Evolutionary conservation across 1,140 invertebrate genomes (phyloP).

Genomic region (Nixonia krombeini): DNA sequence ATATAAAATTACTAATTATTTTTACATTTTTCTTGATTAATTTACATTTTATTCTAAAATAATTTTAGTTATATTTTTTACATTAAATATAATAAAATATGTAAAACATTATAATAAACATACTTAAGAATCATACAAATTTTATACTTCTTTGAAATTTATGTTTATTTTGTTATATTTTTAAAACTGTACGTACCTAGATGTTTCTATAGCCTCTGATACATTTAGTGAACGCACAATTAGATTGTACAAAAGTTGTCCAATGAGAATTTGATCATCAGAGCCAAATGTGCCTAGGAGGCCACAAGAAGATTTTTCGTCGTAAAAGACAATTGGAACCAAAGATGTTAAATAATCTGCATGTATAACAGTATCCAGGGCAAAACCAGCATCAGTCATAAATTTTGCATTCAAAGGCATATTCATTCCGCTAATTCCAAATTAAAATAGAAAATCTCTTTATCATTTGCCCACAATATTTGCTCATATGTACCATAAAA

Average conservation of each 20-base stretch:
- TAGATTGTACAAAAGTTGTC: slow-evolving; percentile 63
- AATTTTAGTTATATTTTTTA: too few relatives aligned
- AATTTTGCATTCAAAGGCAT: slow-evolving; percentile 49
- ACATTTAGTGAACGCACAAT: slow-evolving; percentile 57
- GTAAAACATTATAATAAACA: too few relatives aligned
- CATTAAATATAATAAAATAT: too few relatives aligned
- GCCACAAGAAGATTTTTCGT: slow-evolving; percentile 47
- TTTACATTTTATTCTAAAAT: too few relatives aligned
- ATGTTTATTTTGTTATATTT: too few relatives aligned
- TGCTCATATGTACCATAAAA: slow-evolving; percentile 65
- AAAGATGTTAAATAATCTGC: slow-evolving; percentile 53
- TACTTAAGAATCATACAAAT: too few relatives aligned
- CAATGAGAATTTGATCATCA: slow-evolving; percentile 58
- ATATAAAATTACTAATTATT: slow-evolving; percentile 1
- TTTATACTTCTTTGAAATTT: too few relatives aligned
- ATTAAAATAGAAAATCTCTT: slow-evolving; percentile 8
- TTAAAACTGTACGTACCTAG: too few relatives aligned
- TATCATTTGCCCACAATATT: slow-evolving; percentile 7
- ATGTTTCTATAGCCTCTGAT: slow-evolving; percentile 61
- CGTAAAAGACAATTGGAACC: slow-evolving; percentile 58
- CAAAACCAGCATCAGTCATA: slow-evolving; percentile 59
- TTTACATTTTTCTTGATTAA: slow-evolving; percentile 13
- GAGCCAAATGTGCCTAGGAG: slow-evolving; percentile 58
- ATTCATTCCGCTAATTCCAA: slow-evolving; percentile 55
- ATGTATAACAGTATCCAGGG: slow-evolving; percentile 53